Evolutionary conservation across 2,797 vertebrate genomes (phyloP).

Genomic region (Lepilemur septentrionalis): DNA sequence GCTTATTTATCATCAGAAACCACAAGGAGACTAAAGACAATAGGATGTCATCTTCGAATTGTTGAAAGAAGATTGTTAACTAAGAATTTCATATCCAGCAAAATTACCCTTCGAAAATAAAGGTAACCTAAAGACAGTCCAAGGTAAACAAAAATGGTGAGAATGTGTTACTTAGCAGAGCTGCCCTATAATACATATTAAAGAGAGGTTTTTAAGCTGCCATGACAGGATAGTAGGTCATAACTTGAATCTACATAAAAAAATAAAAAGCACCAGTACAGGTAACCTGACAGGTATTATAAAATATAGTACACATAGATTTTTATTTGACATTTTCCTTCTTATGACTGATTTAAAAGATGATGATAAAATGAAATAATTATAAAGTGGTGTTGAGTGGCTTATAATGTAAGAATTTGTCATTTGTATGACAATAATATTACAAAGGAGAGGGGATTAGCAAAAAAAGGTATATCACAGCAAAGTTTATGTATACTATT

Average conservation of each 20-base stretch:
- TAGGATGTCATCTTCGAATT: not conserved
- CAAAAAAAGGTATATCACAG: not conserved
- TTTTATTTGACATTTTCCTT: not conserved
- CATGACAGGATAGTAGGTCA: not conserved
- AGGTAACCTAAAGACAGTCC: not conserved
- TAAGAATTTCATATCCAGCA: not conserved
- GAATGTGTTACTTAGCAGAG: not conserved
- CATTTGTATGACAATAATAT: not conserved
- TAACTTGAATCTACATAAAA: not conserved
- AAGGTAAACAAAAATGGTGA: not conserved
- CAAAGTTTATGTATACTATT: not conserved
- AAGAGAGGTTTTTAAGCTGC: not conserved
- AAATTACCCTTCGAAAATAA: not conserved
- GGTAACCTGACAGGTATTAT: not conserved
- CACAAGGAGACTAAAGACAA: not conserved
- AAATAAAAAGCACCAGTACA: not conserved
- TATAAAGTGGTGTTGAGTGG: not conserved
- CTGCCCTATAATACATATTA: not conserved
- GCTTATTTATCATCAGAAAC: not conserved
- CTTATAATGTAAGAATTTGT: not conserved
- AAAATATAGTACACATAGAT: not conserved
- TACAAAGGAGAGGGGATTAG: not conserved
- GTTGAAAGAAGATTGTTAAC: not conserved
- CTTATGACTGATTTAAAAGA: not conserved
- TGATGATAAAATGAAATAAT: not conserved